Base-by-base conservation (phyloP, 2,888 invertebrate genomes). In the Acleris sparsana region DNA sequence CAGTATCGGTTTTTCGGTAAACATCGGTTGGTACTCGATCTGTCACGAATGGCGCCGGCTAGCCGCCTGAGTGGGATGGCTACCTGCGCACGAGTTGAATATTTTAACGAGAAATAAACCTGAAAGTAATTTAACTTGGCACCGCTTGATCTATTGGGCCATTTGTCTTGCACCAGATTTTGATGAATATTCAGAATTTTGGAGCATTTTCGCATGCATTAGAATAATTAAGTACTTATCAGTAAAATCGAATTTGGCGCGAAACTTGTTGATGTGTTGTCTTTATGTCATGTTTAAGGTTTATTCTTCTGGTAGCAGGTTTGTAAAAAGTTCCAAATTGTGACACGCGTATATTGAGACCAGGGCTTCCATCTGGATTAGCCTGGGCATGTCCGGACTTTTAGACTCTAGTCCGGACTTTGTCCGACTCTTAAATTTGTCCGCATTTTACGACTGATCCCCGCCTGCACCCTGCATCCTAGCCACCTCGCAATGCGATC, bases 21-120 rank as follows among this genome's bases (percentile, higher is more conserved):
- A 33, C 48, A 20, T 22, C 18, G 17, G n/a, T 57, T n/a, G 11
- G 29, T 51, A 59, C 25, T 20, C 46, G 11, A 7, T 18, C 46
- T 55, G 61, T 66, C 66, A 56, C 61, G 48, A 61, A 44, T 55
- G 66, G 62, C 66, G 66, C 66, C 66, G 51, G 17, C 17, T 18
- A 25, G 72, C 62, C 71, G 72, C 70, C 70, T 59, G 70, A 71
- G 76, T 76, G 75, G 74, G 74, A 69, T 69, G 76, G 53, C 62
- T 66, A 66, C 66, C 66, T 66, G 66, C 66, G 66, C 62, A 16
- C 39, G 66, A 65, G 65, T 63, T 20, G 62, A 52, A 66, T 66
- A 66, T 57, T 49, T 65, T 66, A 66, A 46, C 61, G 33, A 60
- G 55, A 59, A 53, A 63, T 60, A 60, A 61, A 62, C 61, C 62